These are phyloP conservation scores for Rhipidura dahli DNA, from an alignment of 2,113 vertebrate species.

Conservation along the genomic window DNA sequence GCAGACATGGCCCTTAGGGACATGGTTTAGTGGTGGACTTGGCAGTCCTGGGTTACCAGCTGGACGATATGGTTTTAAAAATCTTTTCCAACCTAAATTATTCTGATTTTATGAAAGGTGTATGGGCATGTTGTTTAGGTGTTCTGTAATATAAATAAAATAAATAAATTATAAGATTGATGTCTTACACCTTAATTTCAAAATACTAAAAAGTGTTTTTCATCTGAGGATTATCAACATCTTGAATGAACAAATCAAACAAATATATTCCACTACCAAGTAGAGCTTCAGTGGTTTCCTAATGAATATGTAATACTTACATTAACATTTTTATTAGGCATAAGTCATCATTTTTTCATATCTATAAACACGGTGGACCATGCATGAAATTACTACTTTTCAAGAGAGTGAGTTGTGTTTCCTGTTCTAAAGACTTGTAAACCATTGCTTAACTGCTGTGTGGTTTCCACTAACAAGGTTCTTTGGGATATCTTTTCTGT, in stretches of 20 bases:
- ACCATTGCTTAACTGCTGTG: not conserved
- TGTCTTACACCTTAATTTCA: not conserved
- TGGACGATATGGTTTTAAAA: not conserved
- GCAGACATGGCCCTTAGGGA: not conserved
- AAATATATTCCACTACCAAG: not conserved
- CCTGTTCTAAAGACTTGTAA: not conserved
- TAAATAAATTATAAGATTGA: not conserved
- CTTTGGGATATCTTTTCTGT: not conserved
- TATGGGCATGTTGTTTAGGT: not conserved
- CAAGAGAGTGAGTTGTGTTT: not conserved
- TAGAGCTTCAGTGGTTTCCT: not conserved
- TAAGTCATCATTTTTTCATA: constrained; percentile 11
- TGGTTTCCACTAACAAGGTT: not conserved
- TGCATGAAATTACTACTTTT: constrained; percentile 38
- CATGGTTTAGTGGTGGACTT: not conserved
- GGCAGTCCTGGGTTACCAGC: not conserved
- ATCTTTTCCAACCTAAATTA: not conserved
- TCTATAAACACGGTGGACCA: constrained; percentile 18
- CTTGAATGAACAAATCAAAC: not conserved
- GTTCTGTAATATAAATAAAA: not conserved
- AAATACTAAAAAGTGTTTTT: not conserved
- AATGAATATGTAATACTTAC: constrained; percentile 6
- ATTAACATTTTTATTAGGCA: constrained; percentile 46
- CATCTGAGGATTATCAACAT: not conserved
- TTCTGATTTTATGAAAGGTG: not conserved